Evolutionary conservation across 2,797 vertebrate species (phyloP), one percentile per base, ranked within the genome.

Genomic region (Hydrophis major): DNA sequence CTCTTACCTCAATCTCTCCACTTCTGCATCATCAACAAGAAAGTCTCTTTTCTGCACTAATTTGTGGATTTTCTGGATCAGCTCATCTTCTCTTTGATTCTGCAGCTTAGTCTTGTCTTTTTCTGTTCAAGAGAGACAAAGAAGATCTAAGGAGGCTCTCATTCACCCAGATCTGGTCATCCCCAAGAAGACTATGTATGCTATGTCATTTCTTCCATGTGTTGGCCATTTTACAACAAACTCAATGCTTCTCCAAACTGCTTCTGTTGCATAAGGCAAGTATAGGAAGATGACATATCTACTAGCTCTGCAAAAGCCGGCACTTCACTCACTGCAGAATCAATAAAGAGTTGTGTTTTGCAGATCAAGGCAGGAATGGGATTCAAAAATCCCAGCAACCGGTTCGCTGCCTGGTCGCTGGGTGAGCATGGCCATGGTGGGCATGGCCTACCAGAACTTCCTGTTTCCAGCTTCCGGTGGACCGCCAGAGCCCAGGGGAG

Each of bases 41-140:
- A 99, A 99, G 95, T 99, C 99, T 95, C 99, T 98, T 97, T 99
- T 99, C 97, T 99, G 99, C 94, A 99, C 99, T 97, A 99, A 97
- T 93, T 98, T 98, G 93, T 99, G 99, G 95, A 99, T 99, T 98
- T 99, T 99, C 97, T 99, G 98, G 96, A 99, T 99, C 89, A 99
- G 95, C 94, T 99, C 98, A 55, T 99, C 99, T 90, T 99, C 99
- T 93, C 97, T 97, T 97, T 99, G 98, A 95, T 97, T 98, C 95
- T 99, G 98, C 94, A 98, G 97, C 96, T 98, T 99, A 18, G 94
- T 98, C 97, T 99, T 99, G 22, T 99, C 98, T 97, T 98, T 99
- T 95, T 99, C 99, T 99, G 97, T 13, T 87, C 86, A 93, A 93
- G 90, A 96, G 94, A 92, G 89, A 96, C 42, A 42, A 2, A 42